Evolutionary conservation across 1,140 invertebrate species (phyloP), one percentile per base, ranked within the genome.

Genomic region (Drosophila lowei): DNA sequence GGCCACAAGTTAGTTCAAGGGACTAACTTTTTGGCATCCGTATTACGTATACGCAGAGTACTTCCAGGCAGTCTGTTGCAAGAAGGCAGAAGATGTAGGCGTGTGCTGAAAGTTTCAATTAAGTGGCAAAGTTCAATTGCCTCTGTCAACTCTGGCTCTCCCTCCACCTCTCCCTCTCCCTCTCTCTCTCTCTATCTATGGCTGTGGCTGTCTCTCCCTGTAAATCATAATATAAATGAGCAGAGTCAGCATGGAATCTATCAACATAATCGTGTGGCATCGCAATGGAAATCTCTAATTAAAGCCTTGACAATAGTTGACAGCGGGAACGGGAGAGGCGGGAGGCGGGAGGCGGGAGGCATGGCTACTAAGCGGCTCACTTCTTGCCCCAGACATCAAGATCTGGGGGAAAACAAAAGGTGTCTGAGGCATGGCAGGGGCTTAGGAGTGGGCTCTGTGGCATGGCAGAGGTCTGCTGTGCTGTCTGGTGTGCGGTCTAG

Each of bases 231-330:
- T 61, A 54, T 54, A 71, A 54, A 71, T 72, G 56, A 61, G 67
- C 67, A 61, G 44, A 43, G 23, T 73, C 70, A 72, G 70, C 70
- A 63, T 53, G 38, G 41, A 70, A 68, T 68, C 66, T 56, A 70
- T 72, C 68, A 55, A n/a, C 54, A 70, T 72, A 72, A 72, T 72
- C 57, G 59, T 21, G 25, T 43, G 48, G 49, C 41, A 61, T 47
- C 28, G 58, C 57, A 34, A 72, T 72, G 62, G 58, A 72, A 72
- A 72, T 72, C 70, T 63, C 68, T 72, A 72, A 72, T 72, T 72
- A 72, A 72, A 62, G 70, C 52, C 70, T 72, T 55, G 70, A 72
- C 67, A 72, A 72, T 72, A 72, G 70, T 63, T 63, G 58, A 72
- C 58, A 18, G 11, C 34, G 34, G 34, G 11, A 18, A 18, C 5